A percentile compares a stretch with the other conserved stretches of the same genome.
These are phyloP conservation scores for Octomys mimax DNA, from an alignment of 2,797 vertebrate genomes.

Conservation along the genomic window DNA sequence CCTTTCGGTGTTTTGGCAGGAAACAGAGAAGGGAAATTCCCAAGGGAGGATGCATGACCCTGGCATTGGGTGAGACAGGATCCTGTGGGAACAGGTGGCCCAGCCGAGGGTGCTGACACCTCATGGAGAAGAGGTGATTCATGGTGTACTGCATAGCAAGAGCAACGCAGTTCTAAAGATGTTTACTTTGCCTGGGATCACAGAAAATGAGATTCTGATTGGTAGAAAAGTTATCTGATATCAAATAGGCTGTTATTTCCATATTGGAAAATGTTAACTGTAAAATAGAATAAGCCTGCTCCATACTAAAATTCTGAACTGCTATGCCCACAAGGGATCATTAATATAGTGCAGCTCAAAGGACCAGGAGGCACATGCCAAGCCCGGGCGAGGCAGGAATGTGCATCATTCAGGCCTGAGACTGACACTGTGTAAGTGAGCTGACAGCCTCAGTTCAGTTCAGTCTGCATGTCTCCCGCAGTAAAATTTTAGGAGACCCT, in stretches of 20 bases:
- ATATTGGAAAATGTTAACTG: not conserved
- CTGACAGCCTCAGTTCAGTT: not conserved
- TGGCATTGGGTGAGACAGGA: not conserved
- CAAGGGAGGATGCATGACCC: not conserved
- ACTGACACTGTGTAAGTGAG: not conserved
- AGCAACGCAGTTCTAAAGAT: not conserved
- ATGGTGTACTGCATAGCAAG: not conserved
- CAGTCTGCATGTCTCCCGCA: not conserved
- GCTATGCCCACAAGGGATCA: not conserved
- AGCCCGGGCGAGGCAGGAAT: not conserved
- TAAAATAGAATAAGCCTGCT: not conserved
- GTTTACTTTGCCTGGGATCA: not conserved
- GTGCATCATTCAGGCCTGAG: not conserved
- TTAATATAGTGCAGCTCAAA: not conserved
- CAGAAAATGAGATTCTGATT: not conserved
- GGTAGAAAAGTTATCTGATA: not conserved
- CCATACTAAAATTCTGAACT: not conserved
- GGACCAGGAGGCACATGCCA: not conserved
- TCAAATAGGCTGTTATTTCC: not conserved
- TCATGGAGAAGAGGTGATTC: not conserved
- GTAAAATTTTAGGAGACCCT: not conserved
- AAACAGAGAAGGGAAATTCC: not conserved
- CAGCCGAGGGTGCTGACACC: not conserved
- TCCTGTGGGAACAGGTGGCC: not conserved
- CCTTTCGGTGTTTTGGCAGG: not conserved